These are phyloP conservation scores for Catamblyrhynchus diadema DNA, from an alignment of 2,797 vertebrate species.

Conservation along the genomic window DNA sequence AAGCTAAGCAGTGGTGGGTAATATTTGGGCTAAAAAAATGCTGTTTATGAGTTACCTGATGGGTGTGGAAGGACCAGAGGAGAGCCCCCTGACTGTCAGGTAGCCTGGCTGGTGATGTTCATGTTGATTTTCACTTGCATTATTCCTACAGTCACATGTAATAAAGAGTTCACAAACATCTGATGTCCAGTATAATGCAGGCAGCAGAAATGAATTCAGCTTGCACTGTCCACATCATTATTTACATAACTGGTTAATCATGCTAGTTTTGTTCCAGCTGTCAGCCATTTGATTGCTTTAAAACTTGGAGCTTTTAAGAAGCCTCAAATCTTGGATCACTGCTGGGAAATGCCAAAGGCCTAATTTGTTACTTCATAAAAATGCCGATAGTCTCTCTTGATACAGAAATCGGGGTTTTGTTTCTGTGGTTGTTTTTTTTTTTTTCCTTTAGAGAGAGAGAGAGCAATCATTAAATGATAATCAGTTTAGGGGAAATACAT, in stretches of 20 bases:
- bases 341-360: slow-evolving; percentile 3
- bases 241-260: slow-evolving; percentile 60
- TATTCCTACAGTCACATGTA: background rate
- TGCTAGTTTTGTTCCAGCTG: slow-evolving; percentile 48
- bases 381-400: background rate
- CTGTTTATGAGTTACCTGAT: background rate
- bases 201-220: background rate
- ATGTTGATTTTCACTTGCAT: background rate
- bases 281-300: slow-evolving; percentile 49
- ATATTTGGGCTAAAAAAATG: background rate
- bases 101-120: background rate
- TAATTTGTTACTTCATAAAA: slow-evolving; percentile 17
- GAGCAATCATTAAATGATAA: background rate
- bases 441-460: background rate
- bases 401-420: background rate
- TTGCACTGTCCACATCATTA: background rate
- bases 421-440: background rate
- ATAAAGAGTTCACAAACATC: background rate
- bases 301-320: slow-evolving; percentile 40
- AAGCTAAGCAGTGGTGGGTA: background rate
- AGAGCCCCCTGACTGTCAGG: background rate
- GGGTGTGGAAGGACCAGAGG: background rate
- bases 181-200: background rate
- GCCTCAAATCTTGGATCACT: background rate
- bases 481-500: background rate